phyloP scores from a whole-genome alignment of 1,140 invertebrate species.

The Centruroides vittatus region DNA sequence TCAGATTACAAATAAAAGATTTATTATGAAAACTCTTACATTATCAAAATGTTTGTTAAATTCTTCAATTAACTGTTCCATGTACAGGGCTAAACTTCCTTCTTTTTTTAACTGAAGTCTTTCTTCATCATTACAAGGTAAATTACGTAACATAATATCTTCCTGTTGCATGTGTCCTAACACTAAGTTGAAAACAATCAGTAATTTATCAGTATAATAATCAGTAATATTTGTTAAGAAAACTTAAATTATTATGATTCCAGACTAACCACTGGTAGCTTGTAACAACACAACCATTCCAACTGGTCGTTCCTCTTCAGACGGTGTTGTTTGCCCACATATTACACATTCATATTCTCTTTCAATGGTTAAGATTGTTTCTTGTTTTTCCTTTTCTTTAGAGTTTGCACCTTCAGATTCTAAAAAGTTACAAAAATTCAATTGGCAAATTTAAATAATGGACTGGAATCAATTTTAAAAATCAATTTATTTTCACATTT shows the following conservation, averaged over 20 bases:
- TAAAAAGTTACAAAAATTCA: too few species aligned
- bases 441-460: too few species aligned
- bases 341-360: conserved; percentile 87
- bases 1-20: too few species aligned
- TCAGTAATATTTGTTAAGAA: too few species aligned
- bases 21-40: conserved; percentile 31
- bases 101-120: conserved; percentile 34
- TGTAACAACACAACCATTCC: conserved; percentile 79
- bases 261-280: conserved; percentile 45
- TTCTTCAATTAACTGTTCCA: conserved; percentile 50
- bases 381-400: neutral
- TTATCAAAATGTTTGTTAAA: conserved; percentile 55
- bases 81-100: conserved; percentile 30
- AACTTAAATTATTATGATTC: too few species aligned
- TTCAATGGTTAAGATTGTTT: neutral
- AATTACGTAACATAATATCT: conserved; percentile 36
- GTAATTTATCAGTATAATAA: neutral
- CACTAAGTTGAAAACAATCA: conserved; percentile 30
- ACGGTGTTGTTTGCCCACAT: conserved; percentile 76
- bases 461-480: too few species aligned
- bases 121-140: conserved; percentile 53
- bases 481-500: too few species aligned
- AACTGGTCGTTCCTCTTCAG: conserved; percentile 70
- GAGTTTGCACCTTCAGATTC: too few species aligned
- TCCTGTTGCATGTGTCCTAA: conserved; percentile 52